These are phyloP conservation scores for Plagodis pulveraria DNA, from an alignment of 2,888 invertebrate genomes.

Conservation along the genomic window DNA sequence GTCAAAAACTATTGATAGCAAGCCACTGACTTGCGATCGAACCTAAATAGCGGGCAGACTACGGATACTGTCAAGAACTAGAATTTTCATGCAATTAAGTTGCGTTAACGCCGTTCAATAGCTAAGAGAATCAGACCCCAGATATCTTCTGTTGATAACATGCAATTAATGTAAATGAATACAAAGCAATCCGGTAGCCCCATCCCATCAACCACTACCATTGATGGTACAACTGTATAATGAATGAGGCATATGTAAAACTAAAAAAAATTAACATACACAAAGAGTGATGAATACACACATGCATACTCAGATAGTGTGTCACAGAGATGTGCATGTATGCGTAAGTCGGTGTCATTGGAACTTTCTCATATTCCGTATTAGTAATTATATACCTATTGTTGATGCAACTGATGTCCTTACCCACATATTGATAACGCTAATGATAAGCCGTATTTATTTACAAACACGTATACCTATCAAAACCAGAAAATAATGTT, in stretches of 20 bases:
- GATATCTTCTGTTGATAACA: neutral
- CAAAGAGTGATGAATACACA: neutral
- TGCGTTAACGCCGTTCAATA: no score
- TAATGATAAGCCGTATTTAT: conserved; percentile 49
- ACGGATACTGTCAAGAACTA: no score
- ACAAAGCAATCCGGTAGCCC: neutral
- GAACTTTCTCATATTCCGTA: conserved; percentile 14
- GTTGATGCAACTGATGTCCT: neutral
- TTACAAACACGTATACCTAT: conserved; percentile 12
- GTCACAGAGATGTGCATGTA: conserved; percentile 1
- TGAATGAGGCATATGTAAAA: neutral
- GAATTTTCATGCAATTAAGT: no score
- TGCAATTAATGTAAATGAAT: conserved; percentile 9
- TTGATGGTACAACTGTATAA: no score
- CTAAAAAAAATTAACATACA: neutral
- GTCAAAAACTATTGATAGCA: no score
- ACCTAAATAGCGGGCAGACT: no score
- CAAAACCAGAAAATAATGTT: conserved; percentile 44
- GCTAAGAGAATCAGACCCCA: no score
- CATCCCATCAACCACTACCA: no score
- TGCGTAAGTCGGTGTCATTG: conserved; percentile 7
- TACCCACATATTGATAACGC: conserved; percentile 37
- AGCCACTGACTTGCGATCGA: no score
- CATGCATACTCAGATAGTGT: neutral
- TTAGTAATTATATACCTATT: neutral